These are phyloP conservation scores for Odontamblyopus rebecca DNA, from an alignment of 2,797 vertebrate genomes.

Conservation along the genomic window DNA sequence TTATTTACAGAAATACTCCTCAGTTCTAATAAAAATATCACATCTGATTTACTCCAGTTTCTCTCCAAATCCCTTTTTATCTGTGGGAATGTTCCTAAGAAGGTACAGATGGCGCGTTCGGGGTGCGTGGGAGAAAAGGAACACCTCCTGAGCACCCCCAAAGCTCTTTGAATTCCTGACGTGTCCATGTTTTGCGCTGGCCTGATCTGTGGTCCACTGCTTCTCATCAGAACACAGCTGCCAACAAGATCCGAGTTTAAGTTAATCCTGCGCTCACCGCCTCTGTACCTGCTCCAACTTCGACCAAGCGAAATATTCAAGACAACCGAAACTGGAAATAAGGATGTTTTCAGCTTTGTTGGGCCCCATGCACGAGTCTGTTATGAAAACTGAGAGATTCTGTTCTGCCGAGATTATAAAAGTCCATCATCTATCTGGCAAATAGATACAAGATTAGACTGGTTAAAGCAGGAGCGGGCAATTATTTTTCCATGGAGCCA, in stretches of 20 bases:
- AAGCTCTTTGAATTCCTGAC: conserved; percentile 10
- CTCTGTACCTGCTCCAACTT: not conserved
- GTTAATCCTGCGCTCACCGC: conserved; percentile 26
- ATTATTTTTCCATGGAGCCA: too few species aligned
- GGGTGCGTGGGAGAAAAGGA: conserved; percentile 7
- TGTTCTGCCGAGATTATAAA: not conserved
- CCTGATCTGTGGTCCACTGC: conserved; percentile 1
- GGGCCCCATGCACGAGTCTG: not conserved
- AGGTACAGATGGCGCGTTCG: conserved; percentile 21
- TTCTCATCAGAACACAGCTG: conserved; percentile 22
- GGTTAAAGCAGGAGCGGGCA: too few species aligned
- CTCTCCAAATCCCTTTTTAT: not conserved
- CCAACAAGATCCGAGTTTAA: conserved; percentile 30
- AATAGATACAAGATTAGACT: not conserved
- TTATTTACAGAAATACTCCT: not conserved
- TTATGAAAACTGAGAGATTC: not conserved
- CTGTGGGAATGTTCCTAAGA: not conserved
- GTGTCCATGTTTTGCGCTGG: conserved; percentile 1
- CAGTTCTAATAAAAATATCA: not conserved
- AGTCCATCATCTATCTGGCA: not conserved
- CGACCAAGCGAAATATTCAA: not conserved
- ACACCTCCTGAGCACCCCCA: not conserved
- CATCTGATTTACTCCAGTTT: not conserved
- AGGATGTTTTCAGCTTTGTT: not conserved
- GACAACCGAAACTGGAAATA: not conserved